Conservation (phyloP, 2,113 vertebrate species). For the Prochilodus magdalenae region DNA sequence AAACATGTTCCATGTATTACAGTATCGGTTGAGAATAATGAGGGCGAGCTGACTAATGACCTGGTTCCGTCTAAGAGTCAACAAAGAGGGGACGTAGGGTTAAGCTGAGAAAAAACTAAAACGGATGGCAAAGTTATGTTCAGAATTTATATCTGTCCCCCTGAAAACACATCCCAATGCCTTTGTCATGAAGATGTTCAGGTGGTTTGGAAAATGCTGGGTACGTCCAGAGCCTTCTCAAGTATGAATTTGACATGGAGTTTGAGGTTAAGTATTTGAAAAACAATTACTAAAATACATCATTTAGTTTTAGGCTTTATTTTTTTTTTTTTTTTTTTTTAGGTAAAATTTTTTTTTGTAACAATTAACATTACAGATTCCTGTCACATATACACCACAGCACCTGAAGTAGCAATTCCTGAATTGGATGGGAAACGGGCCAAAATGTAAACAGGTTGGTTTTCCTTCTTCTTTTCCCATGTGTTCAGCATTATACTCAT, state of each 20-base stretch:
- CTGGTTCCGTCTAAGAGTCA: conserved; percentile 94
- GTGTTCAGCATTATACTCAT: conserved; percentile 68
- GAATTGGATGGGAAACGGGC: conserved; percentile 93
- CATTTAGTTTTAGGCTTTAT: too few species aligned
- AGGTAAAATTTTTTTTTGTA: not conserved
- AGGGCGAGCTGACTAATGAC: conserved; percentile 88
- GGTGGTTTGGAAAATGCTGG: conserved; percentile 93
- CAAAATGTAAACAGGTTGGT: conserved; percentile 91
- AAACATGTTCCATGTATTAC: not conserved
- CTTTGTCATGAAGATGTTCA: conserved; percentile 6
- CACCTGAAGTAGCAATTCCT: conserved; percentile 89
- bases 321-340: too few species aligned
- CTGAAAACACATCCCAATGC: not conserved
- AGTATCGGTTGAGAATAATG: conserved; percentile 93
- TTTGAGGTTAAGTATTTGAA: conserved; percentile 83
- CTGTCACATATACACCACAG: conserved; percentile 89
- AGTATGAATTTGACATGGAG: conserved; percentile 90
- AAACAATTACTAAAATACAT: not conserved
- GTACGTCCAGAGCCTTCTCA: conserved; percentile 90
- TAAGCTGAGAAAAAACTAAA: too few species aligned
- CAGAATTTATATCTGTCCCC: not conserved
- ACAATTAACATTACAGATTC: conserved; percentile 80
- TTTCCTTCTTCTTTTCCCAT: conserved; percentile 50
- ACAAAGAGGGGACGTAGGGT: conserved; percentile 89
- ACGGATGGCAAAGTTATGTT: too few species aligned